Evolutionary conservation across 2,888 invertebrate species (phyloP).

Genomic region (Drosophila mayaguana): DNA sequence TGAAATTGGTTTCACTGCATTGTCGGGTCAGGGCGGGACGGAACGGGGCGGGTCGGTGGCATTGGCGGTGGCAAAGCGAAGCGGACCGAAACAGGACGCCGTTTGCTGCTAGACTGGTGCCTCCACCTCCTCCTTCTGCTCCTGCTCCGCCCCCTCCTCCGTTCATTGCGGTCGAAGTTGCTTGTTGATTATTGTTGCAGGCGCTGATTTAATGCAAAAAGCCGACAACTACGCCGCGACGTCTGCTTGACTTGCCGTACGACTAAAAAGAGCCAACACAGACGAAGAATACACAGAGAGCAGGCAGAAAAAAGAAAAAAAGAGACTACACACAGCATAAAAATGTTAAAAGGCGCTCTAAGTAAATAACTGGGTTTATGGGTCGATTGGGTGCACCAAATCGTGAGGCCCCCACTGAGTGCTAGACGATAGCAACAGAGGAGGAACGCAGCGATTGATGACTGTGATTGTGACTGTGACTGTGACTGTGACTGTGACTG

Average conservation of each 20-base stretch:
- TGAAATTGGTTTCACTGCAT: conserved; percentile 75
- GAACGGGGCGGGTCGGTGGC: not conserved
- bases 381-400: conserved; percentile 84
- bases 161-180: conserved; percentile 61
- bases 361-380: conserved; percentile 83
- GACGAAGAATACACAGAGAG: conserved; percentile 49
- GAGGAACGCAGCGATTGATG: conserved; percentile 49
- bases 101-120: not conserved
- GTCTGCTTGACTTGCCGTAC: conserved; percentile 52
- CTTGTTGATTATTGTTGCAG: conserved; percentile 81
- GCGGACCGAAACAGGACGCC: conserved; percentile 11
- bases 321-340: conserved; percentile 26
- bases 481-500: not conserved
- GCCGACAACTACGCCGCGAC: conserved; percentile 42
- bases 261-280: conserved; percentile 44
- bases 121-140: not conserved
- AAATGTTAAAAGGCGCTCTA: conserved; percentile 82
- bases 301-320: conserved; percentile 10
- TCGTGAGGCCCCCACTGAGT: conserved; percentile 74
- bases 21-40: conserved; percentile 3
- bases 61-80: too few species aligned
- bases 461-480: conserved; percentile 36
- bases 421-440: conserved; percentile 21
- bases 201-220: conserved; percentile 80
- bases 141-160: not conserved